Evolutionary conservation across 2,888 invertebrate species (phyloP).

Genomic region (Cataglyphis altisquamis): DNA sequence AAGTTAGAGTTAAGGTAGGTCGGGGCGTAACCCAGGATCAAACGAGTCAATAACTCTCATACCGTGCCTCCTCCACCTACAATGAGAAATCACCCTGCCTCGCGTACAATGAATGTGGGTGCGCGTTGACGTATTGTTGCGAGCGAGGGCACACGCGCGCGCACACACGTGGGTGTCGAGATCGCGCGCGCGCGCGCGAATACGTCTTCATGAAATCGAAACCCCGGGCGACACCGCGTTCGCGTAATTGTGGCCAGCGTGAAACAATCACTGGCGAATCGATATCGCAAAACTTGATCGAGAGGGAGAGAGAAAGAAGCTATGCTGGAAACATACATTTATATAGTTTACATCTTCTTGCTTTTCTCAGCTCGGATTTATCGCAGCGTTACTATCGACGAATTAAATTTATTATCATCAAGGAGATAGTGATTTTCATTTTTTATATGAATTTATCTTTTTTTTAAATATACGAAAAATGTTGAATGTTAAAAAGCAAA

Average conservation of each 20-base stretch:
- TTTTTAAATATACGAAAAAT: neutral
- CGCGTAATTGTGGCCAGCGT: conserved; percentile 63
- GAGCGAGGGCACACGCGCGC: conserved; percentile 6
- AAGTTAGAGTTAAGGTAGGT: conserved; percentile 82
- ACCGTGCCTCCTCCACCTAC: conserved; percentile 78
- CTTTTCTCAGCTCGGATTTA: neutral
- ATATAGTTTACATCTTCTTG: conserved; percentile 42
- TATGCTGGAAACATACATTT: conserved; percentile 41
- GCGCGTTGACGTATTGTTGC: conserved; percentile 75
- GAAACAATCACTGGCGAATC: conserved; percentile 63
- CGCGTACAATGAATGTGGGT: conserved; percentile 79
- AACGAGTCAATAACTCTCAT: conserved; percentile 83
- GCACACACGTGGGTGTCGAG: conserved; percentile 46
- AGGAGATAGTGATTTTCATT: neutral
- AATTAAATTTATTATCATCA: conserved; percentile 16
- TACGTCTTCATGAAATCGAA: conserved; percentile 79
- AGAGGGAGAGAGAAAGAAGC: conserved; percentile 28
- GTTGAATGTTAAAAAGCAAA: neutral
- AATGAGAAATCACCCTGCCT: conserved; percentile 79
- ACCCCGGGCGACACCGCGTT: conserved; percentile 68
- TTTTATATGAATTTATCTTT: neutral
- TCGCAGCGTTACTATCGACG: conserved; percentile 8
- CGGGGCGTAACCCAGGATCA: conserved; percentile 84
- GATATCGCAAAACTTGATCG: conserved; percentile 54
- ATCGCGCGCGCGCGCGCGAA: conserved; percentile 62